A percentile compares a stretch with the other conserved stretches of the same genome.
Conservation (phyloP, 2,113 vertebrate species). For the Mus spicilegus region DNA sequence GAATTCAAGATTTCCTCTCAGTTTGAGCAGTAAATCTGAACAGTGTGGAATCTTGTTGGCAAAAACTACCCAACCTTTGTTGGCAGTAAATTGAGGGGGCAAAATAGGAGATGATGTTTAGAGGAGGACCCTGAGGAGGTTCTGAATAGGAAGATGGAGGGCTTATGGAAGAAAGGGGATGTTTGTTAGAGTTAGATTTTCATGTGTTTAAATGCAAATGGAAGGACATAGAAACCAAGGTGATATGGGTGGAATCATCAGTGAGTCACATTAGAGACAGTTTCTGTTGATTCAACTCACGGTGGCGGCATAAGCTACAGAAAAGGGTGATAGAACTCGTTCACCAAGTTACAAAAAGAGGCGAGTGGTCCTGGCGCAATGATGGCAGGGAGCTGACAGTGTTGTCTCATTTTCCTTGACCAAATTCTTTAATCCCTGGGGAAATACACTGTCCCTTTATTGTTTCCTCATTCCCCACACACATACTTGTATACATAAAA, state of each 20-base stretch:
- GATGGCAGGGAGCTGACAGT: neutral
- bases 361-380: fast-evolving
- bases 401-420: neutral
- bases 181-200: neutral
- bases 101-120: neutral
- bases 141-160: neutral
- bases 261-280: neutral
- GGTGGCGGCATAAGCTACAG: neutral
- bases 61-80: neutral
- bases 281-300: neutral
- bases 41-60: neutral
- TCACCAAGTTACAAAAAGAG: neutral
- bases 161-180: neutral
- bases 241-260: neutral
- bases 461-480: neutral
- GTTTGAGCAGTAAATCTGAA: neutral
- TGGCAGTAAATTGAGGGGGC: neutral
- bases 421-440: neutral
- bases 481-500: neutral
- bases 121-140: neutral
- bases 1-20: neutral
- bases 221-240: neutral
- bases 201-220: neutral
- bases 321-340: neutral
- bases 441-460: conserved; percentile 11